These are phyloP conservation scores for Nasua narica DNA, from an alignment of 2,797 vertebrate species.

Conservation along the genomic window DNA sequence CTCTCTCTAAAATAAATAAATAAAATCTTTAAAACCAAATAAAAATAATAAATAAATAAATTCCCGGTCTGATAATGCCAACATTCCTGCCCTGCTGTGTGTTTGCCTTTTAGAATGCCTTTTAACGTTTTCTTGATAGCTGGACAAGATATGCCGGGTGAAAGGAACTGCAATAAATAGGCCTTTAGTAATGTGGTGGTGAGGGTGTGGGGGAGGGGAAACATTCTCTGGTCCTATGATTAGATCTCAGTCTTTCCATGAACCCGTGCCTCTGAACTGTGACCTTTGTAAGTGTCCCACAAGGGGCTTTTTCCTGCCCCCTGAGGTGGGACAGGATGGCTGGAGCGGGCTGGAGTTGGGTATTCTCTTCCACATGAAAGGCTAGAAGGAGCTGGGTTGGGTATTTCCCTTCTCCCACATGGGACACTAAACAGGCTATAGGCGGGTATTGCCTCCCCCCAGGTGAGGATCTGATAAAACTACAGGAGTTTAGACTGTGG, in stretches of 20 bases:
- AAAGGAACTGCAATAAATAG: background rate
- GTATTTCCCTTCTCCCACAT: background rate
- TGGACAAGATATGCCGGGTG: background rate
- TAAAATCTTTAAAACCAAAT: background rate
- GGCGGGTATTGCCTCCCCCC: background rate
- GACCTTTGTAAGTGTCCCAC: background rate
- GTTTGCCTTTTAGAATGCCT: background rate
- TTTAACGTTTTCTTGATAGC: background rate
- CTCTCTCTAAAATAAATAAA: background rate
- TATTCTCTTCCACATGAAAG: background rate
- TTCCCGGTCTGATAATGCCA: background rate
- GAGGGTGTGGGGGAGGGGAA: too few relatives aligned
- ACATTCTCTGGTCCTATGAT: background rate
- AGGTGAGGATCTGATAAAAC: conserved; percentile 29
- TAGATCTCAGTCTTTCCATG: background rate
- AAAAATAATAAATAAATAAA: background rate
- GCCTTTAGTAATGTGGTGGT: background rate
- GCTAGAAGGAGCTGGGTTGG: background rate
- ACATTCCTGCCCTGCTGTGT: background rate
- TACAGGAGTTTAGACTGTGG: background rate
- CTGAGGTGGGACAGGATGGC: background rate
- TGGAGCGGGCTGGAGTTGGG: background rate
- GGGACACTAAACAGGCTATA: background rate
- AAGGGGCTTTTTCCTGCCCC: background rate
- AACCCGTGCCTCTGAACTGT: background rate